Base-by-base conservation (phyloP, 2,797 vertebrate species). In the Chlorospingus flavigularis region DNA sequence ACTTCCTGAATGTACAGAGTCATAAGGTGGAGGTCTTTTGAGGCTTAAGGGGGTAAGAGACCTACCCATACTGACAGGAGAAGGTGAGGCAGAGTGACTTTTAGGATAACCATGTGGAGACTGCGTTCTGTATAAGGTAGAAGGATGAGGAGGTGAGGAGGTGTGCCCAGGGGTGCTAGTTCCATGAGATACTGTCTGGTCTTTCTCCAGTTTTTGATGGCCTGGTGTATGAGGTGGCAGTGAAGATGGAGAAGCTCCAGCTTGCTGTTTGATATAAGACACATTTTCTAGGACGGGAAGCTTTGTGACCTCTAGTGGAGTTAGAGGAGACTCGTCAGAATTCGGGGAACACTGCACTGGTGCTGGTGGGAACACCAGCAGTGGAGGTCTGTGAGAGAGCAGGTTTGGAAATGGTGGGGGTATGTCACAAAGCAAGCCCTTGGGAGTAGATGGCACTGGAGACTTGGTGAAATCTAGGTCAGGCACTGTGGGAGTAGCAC, bases 371-470 rank as follows among this genome's bases (percentile, higher is more conserved):
- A 99, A 99, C 88, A 99, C 99, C 96, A 99, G 97, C 96, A 99
- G 97, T 0, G 99, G 99, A 86, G 99, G 99, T 66, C 99, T 98
- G 86, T 99, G 99, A 37, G 98, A 98, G 55, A 99, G 98, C 88
- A 99, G 97, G 97, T 99, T 99, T 94, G 99, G 99, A 94, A 99
- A 99, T 48, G 99, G 99, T 6, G 99, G 98, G 40, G 99, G 99
- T 95, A 99, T 99, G 94, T 99, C 99, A 96, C 99, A 99, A 73
- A 99, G 98, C 97, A 98, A 98, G 95, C 99, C 99, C 89, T 99
- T 98, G 42, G 99, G 99, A 45, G 99, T 98, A 62, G 98, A 98
- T 92, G 98, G 98, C 98, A 96, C 98, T 97, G 97, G 98, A 92
- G 98, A 96, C 97, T 98, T 99, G 92, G 98, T 97, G 77, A 98